A percentile compares a stretch with the other conserved stretches of the same genome.
Conservation (phyloP, 2,888 invertebrate genomes). For the Stenichneumon culpator region DNA sequence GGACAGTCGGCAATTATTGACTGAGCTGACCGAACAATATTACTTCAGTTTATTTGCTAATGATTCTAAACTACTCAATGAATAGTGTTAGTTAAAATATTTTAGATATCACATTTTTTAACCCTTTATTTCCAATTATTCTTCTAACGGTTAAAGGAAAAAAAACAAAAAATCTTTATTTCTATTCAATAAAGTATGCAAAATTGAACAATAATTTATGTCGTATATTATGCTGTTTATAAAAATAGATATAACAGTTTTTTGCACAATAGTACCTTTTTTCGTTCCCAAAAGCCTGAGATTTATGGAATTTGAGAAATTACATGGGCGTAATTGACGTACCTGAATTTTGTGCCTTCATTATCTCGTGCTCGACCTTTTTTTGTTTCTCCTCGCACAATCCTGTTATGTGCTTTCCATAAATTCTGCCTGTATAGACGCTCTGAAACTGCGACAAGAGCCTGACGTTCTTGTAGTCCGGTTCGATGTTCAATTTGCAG, state of each 20-base stretch:
- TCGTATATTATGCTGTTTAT: not conserved
- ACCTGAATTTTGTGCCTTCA: constrained; percentile 91
- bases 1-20: not conserved
- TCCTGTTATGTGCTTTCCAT: constrained; percentile 97
- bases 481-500: constrained; percentile 92
- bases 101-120: not conserved
- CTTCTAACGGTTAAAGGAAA: not conserved
- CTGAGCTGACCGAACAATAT: not conserved
- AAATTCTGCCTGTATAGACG: constrained; percentile 96
- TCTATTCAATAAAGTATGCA: not conserved
- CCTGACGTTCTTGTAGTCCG: constrained; percentile 96
- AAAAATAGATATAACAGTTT: not conserved
- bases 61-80: not conserved
- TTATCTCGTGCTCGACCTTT: constrained; percentile 90
- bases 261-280: not conserved
- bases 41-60: not conserved
- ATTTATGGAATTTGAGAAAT: not conserved
- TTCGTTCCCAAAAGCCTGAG: not conserved
- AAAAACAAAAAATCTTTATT: constrained; percentile 2
- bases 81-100: not conserved
- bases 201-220: not conserved
- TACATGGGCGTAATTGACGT: not conserved
- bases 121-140: not conserved
- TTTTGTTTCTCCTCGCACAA: constrained; percentile 94
- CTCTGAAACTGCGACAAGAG: constrained; percentile 98